Percentiles rank a stretch among this genome's conserved stretches.
Evolutionary conservation across 2,797 vertebrate genomes (phyloP).

Genomic region (Gallinago solitaria): DNA sequence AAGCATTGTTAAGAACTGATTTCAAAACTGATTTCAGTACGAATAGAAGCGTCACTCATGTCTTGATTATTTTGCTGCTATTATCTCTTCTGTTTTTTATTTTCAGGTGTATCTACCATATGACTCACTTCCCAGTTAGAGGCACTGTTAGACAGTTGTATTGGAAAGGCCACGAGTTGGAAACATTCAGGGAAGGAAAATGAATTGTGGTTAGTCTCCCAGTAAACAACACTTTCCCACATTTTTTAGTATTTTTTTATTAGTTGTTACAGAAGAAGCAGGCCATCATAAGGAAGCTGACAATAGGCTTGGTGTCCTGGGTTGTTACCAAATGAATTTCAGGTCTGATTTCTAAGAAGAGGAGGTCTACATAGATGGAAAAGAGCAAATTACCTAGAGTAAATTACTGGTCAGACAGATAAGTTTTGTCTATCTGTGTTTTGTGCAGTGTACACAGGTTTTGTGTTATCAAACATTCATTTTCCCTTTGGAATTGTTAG

Average conservation of each 20-base stretch:
- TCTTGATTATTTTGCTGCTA: not conserved
- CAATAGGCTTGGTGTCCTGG: not conserved
- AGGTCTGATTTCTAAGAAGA: not conserved
- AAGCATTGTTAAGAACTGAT: not conserved
- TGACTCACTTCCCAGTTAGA: not conserved
- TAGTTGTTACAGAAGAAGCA: not conserved
- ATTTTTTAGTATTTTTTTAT: constrained; percentile 7
- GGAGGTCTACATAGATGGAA: not conserved
- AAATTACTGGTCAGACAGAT: not conserved
- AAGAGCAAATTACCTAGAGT: not conserved
- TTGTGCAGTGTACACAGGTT: not conserved
- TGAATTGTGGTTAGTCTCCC: constrained; percentile 1
- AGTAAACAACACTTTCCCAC: not conserved
- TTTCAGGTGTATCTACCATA: not conserved
- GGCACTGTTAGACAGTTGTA: not conserved
- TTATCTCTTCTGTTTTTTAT: not conserved
- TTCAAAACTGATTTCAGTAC: not conserved
- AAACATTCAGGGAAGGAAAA: constrained; percentile 24
- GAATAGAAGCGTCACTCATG: not conserved
- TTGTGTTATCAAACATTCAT: not conserved
- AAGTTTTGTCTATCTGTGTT: not conserved
- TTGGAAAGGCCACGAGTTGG: not conserved
- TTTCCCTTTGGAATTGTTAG: not conserved
- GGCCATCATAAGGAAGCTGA: not conserved
- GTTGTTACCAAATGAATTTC: constrained; percentile 32